Conservation (phyloP, 2,797 vertebrate species). For the Takifugu ocellatus region DNA sequence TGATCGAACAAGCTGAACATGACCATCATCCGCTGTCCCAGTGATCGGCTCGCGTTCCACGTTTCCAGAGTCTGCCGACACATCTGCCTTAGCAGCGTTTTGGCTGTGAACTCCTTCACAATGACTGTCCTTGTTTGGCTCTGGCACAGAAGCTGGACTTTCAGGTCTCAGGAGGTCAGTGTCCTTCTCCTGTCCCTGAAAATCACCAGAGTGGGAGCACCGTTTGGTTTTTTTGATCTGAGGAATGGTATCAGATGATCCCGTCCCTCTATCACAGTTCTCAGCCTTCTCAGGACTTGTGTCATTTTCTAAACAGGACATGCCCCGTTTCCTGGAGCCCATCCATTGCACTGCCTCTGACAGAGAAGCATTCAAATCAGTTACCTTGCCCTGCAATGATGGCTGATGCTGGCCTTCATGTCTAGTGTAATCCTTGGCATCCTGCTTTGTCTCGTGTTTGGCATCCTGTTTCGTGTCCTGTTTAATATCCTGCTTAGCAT, state of each 20-base stretch:
- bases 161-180: conserved; percentile 68
- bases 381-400: conserved; percentile 73
- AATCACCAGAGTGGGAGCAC: conserved; percentile 84
- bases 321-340: conserved; percentile 85
- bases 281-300: conserved; percentile 81
- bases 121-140: conserved; percentile 77
- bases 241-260: conserved; percentile 75
- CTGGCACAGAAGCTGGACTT: conserved; percentile 76
- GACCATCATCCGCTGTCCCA: conserved; percentile 48
- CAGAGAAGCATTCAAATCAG: conserved; percentile 78
- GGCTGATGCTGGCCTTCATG: conserved; percentile 48
- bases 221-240: conserved; percentile 90
- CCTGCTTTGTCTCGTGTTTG: conserved; percentile 12
- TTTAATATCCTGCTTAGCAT: conserved; percentile 23
- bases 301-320: conserved; percentile 88
- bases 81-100: conserved; percentile 26
- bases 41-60: conserved; percentile 67
- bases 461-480: conserved; percentile 43
- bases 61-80: conserved; percentile 26
- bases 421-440: conserved; percentile 54
- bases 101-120: conserved; percentile 75
- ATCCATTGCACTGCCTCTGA: conserved; percentile 81
- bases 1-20: conserved; percentile 63
- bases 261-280: conserved; percentile 78
- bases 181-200: conserved; percentile 85